phyloP scores from a whole-genome alignment of 2,888 invertebrate species.

The Embidobia sp. region DNA sequence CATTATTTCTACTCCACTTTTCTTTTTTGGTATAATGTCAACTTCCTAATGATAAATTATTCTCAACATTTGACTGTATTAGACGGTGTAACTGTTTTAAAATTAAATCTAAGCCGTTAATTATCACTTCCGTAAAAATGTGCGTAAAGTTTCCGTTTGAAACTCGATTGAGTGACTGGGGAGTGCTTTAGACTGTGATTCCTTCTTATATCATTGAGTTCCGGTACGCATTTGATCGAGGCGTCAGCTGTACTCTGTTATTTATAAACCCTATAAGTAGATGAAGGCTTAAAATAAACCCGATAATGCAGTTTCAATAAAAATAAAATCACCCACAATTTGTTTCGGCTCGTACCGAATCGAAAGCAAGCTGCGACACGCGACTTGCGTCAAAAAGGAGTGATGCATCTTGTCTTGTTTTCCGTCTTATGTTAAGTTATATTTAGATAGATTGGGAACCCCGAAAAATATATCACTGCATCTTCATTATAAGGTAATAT shows the following conservation, averaged over 20 bases:
- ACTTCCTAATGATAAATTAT: no score
- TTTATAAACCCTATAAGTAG: conserved; percentile 47
- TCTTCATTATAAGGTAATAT: no score
- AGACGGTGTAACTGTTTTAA: background rate
- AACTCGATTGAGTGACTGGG: background rate
- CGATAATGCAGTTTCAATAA: conserved; percentile 30
- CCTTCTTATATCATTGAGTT: conserved; percentile 40
- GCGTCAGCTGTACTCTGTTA: conserved; percentile 45
- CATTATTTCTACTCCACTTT: no score
- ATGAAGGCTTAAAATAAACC: conserved; percentile 27
- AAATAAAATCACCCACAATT: conserved; percentile 33
- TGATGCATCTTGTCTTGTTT: conserved; percentile 34
- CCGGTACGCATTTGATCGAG: conserved; percentile 39
- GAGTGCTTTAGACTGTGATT: conserved; percentile 58
- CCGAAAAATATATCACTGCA: no score
- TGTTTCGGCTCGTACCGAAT: conserved; percentile 19
- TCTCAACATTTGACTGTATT: no score
- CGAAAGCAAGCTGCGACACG: conserved; percentile 47
- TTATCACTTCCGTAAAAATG: conserved; percentile 6
- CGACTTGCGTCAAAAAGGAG: conserved; percentile 34
- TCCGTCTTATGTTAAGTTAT: no score
- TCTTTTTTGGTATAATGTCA: no score
- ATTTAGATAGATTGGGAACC: no score
- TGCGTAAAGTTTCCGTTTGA: background rate
- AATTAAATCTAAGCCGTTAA: background rate